Evolutionary conservation across 53 echinoderm and acorn worm genomes (phyloP).

Genomic region (Luidia sarsii): DNA sequence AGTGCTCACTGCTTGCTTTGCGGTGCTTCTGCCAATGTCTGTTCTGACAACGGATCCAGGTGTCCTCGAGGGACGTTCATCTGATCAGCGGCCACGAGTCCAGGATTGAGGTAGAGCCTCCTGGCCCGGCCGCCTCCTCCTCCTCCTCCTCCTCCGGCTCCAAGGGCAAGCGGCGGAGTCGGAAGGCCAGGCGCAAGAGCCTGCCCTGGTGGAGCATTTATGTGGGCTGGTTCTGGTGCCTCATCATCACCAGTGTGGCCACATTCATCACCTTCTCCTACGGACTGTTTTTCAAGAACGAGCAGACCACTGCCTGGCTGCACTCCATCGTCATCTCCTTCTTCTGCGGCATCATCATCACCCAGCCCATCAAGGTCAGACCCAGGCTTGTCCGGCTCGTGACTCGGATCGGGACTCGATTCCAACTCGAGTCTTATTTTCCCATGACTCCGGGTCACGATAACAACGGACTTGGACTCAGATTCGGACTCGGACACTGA

Average conservation of each 20-base stretch:
- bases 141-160: too few species aligned
- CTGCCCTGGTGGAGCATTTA: conserved; percentile 90
- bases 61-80: conserved; percentile 35
- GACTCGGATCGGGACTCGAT: too few species aligned
- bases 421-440: too few species aligned
- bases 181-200: not conserved
- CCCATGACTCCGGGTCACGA: too few species aligned
- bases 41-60: conserved; percentile 19
- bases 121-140: not conserved
- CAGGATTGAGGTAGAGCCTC: not conserved
- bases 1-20: too few species aligned
- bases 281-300: conserved; percentile 72
- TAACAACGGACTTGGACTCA: too few species aligned
- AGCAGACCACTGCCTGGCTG: conserved; percentile 71
- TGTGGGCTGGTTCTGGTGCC: conserved; percentile 73
- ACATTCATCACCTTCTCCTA: conserved; percentile 78
- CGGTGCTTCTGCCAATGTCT: too few species aligned
- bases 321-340: conserved; percentile 77
- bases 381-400: too few species aligned
- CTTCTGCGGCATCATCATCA: conserved; percentile 82
- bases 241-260: conserved; percentile 57
- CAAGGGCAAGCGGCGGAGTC: not conserved
- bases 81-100: not conserved
- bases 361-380: conserved; percentile 98
- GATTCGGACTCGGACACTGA: too few species aligned